Evolutionary conservation across 1,140 invertebrate genomes (phyloP).

Genomic region (Schmidtea mediterranea): DNA sequence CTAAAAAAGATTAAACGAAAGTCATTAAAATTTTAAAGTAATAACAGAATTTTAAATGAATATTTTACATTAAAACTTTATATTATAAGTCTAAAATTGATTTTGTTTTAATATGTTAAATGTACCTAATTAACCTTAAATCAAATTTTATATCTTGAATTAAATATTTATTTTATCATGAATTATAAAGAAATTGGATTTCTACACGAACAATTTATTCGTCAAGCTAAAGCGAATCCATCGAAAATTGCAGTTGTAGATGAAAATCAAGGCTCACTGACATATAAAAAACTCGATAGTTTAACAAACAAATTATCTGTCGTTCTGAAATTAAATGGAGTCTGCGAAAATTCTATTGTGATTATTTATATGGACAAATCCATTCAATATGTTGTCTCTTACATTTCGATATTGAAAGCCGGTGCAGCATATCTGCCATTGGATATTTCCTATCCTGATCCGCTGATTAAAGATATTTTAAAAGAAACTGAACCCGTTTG

Average conservation of each 20-base stretch:
- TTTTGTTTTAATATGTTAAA: too few relatives aligned
- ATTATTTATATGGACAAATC: conserved; percentile 28
- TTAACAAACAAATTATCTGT: conserved; percentile 14
- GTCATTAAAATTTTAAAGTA: too few relatives aligned
- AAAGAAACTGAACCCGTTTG: conserved; percentile 21
- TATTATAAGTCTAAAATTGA: too few relatives aligned
- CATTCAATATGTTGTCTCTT: conserved; percentile 23
- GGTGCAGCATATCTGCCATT: conserved; percentile 29
- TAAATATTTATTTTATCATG: too few relatives aligned
- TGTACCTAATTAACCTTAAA: too few relatives aligned
- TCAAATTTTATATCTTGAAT: too few relatives aligned
- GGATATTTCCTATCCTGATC: conserved; percentile 28
- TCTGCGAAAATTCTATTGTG: conserved; percentile 16
- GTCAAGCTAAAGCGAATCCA: background rate
- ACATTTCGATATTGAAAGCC: conserved; percentile 30
- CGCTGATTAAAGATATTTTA: conserved; percentile 21
- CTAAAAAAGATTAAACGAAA: too few relatives aligned
- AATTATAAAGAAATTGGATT: too few relatives aligned
- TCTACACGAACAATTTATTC: background rate
- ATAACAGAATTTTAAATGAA: too few relatives aligned
- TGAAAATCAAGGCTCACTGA: conserved; percentile 8
- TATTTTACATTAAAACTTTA: too few relatives aligned
- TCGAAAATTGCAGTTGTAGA: background rate
- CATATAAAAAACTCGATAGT: conserved; percentile 14
- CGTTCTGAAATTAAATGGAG: conserved; percentile 12